Evolutionary conservation across 2,888 invertebrate genomes (phyloP), one percentile per base, ranked within the genome.

Genomic region (Germaria angustata): DNA sequence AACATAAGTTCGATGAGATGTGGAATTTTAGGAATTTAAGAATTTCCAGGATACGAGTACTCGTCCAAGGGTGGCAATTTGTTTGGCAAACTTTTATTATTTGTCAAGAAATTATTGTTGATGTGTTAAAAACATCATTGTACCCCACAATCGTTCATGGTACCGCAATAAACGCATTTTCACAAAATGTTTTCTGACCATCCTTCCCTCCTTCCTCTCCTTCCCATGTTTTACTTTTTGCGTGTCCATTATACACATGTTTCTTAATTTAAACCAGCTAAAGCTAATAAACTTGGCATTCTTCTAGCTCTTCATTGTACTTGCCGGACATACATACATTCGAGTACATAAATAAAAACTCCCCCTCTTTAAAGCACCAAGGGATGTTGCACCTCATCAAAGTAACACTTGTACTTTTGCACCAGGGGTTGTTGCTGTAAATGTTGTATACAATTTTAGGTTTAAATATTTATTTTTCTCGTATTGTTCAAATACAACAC

Each of bases 211-310:
- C 1, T 32, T 32, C 44, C 24, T 61, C 0, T 9, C 1, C 49
- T 39, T 46, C 15, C 4, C 6, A 49, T 9, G 20, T 28, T 24
- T n/a, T 44, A 24, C 17, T 41, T 51, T 34, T 49, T 51, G 57
- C 36, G 20, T n/a, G 57, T 36, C 66, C 59, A 53, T 39, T 46
- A 59, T 75, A 78, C 81, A 82, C 75, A 82, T 82, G 79, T 79
- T 82, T 82, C 75, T 79, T 82, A 82, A 82, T 82, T 82, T 82
- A 39, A 66, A 79, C 82, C 82, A 76, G 79, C 79, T 55, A 82
- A 79, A 71, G 82, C 71, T 82, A 82, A 82, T 82, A 79, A 82
- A 82, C 51, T 71, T 75, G 65, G 20, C 6, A 46, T 41, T 44
- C 22, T 17, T 41, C 4, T 13, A 8, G 0, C 41, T 32, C 20